Evolutionary conservation across 2,797 vertebrate species (phyloP).

Genomic region (Heliangelus exortis): DNA sequence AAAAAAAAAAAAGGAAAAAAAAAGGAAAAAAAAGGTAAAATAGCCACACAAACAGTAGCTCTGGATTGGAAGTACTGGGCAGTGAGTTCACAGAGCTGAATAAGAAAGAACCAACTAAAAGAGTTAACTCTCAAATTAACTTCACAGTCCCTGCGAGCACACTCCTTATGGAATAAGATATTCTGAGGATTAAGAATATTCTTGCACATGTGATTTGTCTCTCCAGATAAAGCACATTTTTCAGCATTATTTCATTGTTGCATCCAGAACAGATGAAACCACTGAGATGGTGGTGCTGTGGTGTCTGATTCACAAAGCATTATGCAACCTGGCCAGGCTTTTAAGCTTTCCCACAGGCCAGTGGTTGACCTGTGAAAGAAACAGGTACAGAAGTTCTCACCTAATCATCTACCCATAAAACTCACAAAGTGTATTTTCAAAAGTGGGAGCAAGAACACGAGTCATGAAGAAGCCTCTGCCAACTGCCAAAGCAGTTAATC

Average conservation of each 20-base stretch:
- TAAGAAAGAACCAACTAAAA: neutral
- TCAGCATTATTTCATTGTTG: neutral
- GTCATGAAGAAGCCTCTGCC: neutral
- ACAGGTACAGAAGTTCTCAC: neutral
- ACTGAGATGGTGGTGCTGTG: neutral
- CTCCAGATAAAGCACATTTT: fast-evolving
- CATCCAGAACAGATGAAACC: neutral
- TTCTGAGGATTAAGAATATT: neutral
- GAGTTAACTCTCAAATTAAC: neutral
- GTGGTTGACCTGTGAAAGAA: neutral
- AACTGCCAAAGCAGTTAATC: fast-evolving
- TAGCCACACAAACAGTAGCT: neutral
- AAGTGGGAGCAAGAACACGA: neutral
- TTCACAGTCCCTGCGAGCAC: neutral
- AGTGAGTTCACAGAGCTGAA: neutral
- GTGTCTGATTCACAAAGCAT: neutral
- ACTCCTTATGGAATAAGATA: neutral
- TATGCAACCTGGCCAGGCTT: neutral
- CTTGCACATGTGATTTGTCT: neutral
- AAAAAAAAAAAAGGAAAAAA: neutral
- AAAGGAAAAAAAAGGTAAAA: neutral
- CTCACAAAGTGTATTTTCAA: neutral
- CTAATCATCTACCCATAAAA: neutral
- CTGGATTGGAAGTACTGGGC: neutral
- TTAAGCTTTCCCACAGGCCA: neutral